Evolutionary conservation across 2,113 vertebrate species (phyloP), one percentile per base, ranked within the genome.

Genomic region (Spea bombifrons): DNA sequence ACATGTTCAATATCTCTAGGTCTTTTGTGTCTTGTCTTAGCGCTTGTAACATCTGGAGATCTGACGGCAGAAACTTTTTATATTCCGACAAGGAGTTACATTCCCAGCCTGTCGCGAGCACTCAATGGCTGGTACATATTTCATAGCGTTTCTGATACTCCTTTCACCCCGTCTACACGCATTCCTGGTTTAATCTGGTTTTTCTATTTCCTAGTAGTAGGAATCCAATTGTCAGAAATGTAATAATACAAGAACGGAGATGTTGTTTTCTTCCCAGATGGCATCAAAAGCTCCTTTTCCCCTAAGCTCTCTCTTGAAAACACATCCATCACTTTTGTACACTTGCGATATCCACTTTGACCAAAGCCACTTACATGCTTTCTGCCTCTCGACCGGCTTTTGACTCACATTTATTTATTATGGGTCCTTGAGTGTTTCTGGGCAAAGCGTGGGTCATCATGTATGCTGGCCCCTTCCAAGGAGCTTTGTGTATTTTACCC

Each of bases 151-250:
- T 80, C 45, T 59, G 45, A n/a, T 73, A 49, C 44, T 48, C 61
- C 16, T 8, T 66, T 80, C 70, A 80, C 61, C 71, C 77, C 70
- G 57, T 73, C 76, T 66, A 45, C 76, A 64, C 59, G 43, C 50
- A 53, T 71, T 78, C 64, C 59, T 46, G 53, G 15, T 44, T 67
- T 70, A 77, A 77, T 77, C 66, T 13, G 48, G 50, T 77, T 77
- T 77, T 61, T 45, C 77, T 50, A 67, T 80, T 80, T 73, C 77
- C 63, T 66, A 45, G 61, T 73, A 73, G 67, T n/a, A 55, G 71
- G 63, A 80, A 80, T 80, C 77, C 77, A 73, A 80, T 80, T 80
- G 70, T 64, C 63, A 15, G 66, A 68, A 80, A 80, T 59, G 78
- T 71, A 80, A 80, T 80, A 80, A 74, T 49, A 57, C 50, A 73